A percentile compares a stretch with the other conserved stretches of the same genome.
Evolutionary conservation across 2,797 vertebrate genomes (phyloP).

Genomic region (Pangasius krempfi): DNA sequence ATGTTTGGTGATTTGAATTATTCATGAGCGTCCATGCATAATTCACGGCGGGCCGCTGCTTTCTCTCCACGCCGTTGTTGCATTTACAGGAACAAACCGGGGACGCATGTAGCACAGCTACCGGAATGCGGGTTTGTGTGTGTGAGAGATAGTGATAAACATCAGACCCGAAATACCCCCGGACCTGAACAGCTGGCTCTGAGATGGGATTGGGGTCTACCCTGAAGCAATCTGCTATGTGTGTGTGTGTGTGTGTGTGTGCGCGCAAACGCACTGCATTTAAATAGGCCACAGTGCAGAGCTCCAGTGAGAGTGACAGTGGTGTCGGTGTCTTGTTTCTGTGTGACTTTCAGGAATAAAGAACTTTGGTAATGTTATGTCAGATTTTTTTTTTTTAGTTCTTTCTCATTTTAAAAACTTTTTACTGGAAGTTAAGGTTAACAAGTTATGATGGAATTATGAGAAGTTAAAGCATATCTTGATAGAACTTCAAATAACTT

Average conservation of each 20-base stretch:
- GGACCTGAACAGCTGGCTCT: conserved; percentile 54
- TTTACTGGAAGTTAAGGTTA: neutral
- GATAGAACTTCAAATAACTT: neutral
- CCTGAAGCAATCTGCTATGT: conserved; percentile 58
- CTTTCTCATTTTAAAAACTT: neutral
- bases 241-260: conserved; percentile 38
- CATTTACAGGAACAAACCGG: conserved; percentile 62
- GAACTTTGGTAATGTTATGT: conserved; percentile 2
- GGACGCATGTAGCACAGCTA: conserved; percentile 48
- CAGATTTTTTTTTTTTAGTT: neutral
- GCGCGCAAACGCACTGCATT: conserved; percentile 6
- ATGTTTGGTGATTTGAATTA: conserved; percentile 66
- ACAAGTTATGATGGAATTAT: neutral
- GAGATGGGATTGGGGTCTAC: conserved; percentile 45
- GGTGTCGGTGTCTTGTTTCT: conserved; percentile 7
- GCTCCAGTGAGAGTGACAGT: conserved; percentile 8
- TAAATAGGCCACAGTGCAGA: conserved; percentile 25
- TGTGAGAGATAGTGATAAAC: conserved; percentile 44
- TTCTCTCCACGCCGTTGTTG: conserved; percentile 54
- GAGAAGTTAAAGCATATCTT: neutral
- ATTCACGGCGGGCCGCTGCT: conserved; percentile 57
- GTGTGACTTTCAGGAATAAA: neutral
- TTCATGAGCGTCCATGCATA: conserved; percentile 62
- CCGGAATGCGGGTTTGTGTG: conserved; percentile 37
- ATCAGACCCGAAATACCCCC: conserved; percentile 39